Conservation (phyloP, 1,140 invertebrate species). For the Drosophila bocki region DNA sequence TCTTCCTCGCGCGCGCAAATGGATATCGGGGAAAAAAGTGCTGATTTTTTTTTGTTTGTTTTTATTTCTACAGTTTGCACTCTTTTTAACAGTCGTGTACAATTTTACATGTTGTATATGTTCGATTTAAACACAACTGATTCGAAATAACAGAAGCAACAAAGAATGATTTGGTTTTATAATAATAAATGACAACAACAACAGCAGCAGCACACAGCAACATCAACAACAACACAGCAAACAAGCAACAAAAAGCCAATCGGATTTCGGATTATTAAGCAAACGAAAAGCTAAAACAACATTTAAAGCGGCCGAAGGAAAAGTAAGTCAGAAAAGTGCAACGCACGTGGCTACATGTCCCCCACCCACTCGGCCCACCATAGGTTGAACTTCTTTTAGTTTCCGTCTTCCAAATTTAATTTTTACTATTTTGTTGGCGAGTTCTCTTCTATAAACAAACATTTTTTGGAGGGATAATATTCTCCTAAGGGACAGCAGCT, state of each 20-base stretch:
- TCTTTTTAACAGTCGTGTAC: constrained; percentile 58
- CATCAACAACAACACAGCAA: background rate
- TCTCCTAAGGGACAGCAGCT: constrained; percentile 5
- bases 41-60: constrained; percentile 37
- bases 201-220: background rate
- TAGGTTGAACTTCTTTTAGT: too few species aligned
- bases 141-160: constrained; percentile 28
- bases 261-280: constrained; percentile 14
- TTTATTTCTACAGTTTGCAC: constrained; percentile 61
- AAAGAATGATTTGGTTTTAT: constrained; percentile 3
- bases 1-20: constrained; percentile 31
- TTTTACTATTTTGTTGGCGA: background rate
- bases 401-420: background rate
- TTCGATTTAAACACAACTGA: constrained; percentile 38
- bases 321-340: constrained; percentile 25
- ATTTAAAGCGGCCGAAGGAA: constrained; percentile 10
- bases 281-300: constrained; percentile 2
- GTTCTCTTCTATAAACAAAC: background rate
- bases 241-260: constrained; percentile 2
- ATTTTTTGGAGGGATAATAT: constrained; percentile 3
- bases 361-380: background rate
- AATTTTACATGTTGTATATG: constrained; percentile 68
- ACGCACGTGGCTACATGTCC: constrained; percentile 11
- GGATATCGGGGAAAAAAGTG: constrained; percentile 12
- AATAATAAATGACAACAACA: constrained; percentile 18